A percentile compares a stretch with the other conserved stretches of the same genome.
Conservation (phyloP, 2,888 invertebrate genomes). For the Doris montereyensis region DNA sequence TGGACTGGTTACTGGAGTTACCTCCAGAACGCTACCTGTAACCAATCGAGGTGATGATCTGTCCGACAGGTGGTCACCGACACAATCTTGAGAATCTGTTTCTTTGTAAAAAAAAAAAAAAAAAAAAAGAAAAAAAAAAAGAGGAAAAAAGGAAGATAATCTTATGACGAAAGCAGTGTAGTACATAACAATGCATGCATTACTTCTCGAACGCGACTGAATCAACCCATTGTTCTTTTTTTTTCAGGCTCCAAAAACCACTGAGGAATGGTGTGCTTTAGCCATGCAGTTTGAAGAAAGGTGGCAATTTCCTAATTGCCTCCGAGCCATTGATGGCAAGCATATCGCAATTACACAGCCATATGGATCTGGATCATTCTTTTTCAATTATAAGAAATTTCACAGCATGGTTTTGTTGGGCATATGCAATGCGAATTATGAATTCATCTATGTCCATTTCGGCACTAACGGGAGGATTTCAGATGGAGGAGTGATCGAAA, state of each 20-base stretch:
- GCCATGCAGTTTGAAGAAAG: neutral
- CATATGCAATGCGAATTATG: neutral
- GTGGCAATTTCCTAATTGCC: conserved; percentile 3
- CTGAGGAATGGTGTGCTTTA: neutral
- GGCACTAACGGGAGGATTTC: neutral
- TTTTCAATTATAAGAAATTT: neutral
- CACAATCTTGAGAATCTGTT: no score
- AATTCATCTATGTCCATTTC: neutral
- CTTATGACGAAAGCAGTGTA: no score
- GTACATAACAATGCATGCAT: no score
- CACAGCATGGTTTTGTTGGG: neutral
- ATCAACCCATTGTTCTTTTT: neutral
- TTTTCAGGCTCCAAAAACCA: neutral
- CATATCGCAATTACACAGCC: neutral
- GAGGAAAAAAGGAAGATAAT: no score
- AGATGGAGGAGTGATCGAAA: neutral
- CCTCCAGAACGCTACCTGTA: no score
- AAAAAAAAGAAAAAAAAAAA: no score
- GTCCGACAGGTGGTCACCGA: no score
- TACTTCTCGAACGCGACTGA: neutral
- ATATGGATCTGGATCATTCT: neutral
- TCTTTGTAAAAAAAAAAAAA: no score
- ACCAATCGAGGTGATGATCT: no score
- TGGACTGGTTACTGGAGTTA: no score
- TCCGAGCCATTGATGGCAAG: neutral